Conservation (phyloP, 2,797 vertebrate species). For the Lates japonicus region DNA sequence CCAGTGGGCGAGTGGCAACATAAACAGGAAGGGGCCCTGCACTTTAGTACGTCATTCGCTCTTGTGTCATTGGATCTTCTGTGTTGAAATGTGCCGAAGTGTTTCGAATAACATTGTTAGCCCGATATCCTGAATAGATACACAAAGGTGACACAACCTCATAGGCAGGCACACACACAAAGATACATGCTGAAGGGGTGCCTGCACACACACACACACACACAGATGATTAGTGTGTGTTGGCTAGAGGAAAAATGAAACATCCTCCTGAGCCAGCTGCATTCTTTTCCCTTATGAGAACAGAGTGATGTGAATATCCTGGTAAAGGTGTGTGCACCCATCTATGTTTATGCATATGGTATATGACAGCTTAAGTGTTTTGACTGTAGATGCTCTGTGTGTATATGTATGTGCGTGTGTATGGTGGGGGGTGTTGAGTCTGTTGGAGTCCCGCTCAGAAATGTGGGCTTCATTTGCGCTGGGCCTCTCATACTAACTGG, state of each 20-base stretch:
- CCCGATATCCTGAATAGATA: constrained; percentile 73
- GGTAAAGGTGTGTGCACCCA: constrained; percentile 23
- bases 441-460: constrained; percentile 60
- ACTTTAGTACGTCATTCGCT: constrained; percentile 78
- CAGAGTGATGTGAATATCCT: constrained; percentile 47
- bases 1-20: constrained; percentile 55
- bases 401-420: constrained; percentile 16
- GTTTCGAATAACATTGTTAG: constrained; percentile 77
- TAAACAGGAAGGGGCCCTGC: constrained; percentile 81
- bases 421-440: constrained; percentile 51
- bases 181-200: constrained; percentile 11
- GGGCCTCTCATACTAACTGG: constrained; percentile 65
- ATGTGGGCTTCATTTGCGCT: constrained; percentile 75
- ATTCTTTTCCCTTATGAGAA: constrained; percentile 48
- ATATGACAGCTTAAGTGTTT: constrained; percentile 64
- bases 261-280: constrained; percentile 55
- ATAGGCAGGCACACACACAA: constrained; percentile 14
- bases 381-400: constrained; percentile 30
- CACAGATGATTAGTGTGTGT: constrained; percentile 31
- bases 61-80: constrained; percentile 76
- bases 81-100: constrained; percentile 71
- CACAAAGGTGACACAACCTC: constrained; percentile 60
- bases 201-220: not conserved
- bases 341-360: constrained; percentile 44
- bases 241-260: constrained; percentile 40